Evolutionary conservation across 64 coral and sea anemone species (phyloP).

Genomic region (Dendronephthya gigantea): DNA sequence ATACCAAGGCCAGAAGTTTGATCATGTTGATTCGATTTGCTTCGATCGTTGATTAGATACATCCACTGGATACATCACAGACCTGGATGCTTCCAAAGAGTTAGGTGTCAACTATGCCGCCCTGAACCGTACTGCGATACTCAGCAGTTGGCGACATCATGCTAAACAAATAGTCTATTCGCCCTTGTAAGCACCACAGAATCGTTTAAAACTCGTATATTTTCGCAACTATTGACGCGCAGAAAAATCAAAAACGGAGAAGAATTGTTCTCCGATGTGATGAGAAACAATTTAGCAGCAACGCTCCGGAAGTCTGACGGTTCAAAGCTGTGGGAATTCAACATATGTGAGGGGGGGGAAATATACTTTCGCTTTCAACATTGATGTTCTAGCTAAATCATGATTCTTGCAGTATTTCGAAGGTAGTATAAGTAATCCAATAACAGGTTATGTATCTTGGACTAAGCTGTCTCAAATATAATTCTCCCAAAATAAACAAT

Average conservation of each 20-base stretch:
- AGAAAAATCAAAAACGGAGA: neutral
- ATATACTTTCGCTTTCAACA: neutral
- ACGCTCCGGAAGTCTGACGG: too few relatives aligned
- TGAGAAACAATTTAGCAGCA: neutral
- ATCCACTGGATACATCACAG: too few relatives aligned
- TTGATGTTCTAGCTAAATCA: neutral
- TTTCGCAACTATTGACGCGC: neutral
- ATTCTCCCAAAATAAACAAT: neutral
- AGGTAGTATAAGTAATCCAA: neutral
- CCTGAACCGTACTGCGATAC: too few relatives aligned
- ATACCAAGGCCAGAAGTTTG: too few relatives aligned
- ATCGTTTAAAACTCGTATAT: neutral
- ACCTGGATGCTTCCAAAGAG: too few relatives aligned
- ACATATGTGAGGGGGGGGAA: neutral
- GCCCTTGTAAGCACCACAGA: too few relatives aligned
- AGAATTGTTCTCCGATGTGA: neutral
- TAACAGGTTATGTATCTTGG: neutral
- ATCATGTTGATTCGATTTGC: too few relatives aligned
- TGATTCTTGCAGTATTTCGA: neutral
- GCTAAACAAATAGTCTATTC: too few relatives aligned
- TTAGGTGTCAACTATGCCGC: too few relatives aligned
- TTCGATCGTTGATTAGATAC: too few relatives aligned
- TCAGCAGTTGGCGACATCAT: too few relatives aligned
- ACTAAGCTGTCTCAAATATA: neutral
- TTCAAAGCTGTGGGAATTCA: too few relatives aligned